Evolutionary conservation across 2,888 invertebrate species (phyloP).

Genomic region (Podabrus alpinus): DNA sequence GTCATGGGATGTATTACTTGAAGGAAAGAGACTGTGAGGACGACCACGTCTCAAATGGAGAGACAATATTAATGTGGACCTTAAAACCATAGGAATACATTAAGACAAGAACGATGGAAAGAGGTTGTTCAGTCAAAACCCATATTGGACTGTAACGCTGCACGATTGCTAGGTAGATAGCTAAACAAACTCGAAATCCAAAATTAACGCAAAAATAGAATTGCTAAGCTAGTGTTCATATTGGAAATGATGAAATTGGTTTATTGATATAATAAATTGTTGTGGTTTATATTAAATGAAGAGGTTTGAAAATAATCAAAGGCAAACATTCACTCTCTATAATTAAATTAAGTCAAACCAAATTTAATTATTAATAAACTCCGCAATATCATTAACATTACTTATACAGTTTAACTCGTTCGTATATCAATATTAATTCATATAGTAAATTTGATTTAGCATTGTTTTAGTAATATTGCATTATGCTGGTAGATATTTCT

Average conservation of each 20-base stretch:
- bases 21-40: no score
- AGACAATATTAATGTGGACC: no score
- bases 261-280: neutral
- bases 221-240: no score
- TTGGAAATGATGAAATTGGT: neutral
- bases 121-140: no score
- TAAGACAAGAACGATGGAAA: no score
- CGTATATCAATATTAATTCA: neutral
- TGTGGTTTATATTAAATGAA: neutral
- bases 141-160: no score
- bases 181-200: no score
- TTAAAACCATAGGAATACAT: no score
- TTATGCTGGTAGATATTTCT: slow-evolving; percentile 4
- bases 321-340: neutral
- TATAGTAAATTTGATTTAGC: slow-evolving; percentile 7
- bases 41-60: no score
- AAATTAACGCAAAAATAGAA: no score
- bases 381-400: neutral
- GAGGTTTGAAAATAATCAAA: neutral
- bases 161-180: no score
- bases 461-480: slow-evolving; percentile 10
- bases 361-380: neutral
- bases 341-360: neutral
- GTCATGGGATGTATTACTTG: no score
- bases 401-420: neutral